These are phyloP conservation scores for Paracyclopina nana DNA, from an alignment of 1,140 invertebrate genomes.

Conservation along the genomic window DNA sequence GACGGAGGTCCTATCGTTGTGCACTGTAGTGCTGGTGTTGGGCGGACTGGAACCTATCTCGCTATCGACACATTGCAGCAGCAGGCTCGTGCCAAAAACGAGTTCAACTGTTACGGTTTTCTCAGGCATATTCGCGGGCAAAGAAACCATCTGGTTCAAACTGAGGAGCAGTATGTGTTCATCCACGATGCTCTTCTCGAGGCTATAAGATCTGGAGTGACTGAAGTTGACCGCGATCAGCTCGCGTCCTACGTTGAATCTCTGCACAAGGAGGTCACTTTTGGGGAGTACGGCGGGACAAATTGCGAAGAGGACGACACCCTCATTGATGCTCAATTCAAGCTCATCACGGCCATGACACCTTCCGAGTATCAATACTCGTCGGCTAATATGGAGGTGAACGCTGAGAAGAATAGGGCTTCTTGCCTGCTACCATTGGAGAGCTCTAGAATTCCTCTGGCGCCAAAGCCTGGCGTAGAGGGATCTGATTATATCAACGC, in stretches of 20 bases:
- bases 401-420: slow-evolving; percentile 38
- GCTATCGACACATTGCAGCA: slow-evolving; percentile 27
- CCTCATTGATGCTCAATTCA: slow-evolving; percentile 48
- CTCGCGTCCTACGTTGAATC: slow-evolving; percentile 36
- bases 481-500: slow-evolving; percentile 79
- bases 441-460: slow-evolving; percentile 60
- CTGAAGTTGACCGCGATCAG: slow-evolving; percentile 7
- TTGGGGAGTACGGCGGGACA: slow-evolving; percentile 28
- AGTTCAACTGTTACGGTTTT: slow-evolving; percentile 27
- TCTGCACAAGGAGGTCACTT: slow-evolving; percentile 31
- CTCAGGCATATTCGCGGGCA: slow-evolving; percentile 26
- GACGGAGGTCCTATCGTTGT: slow-evolving; percentile 81
- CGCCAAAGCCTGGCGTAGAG: slow-evolving; percentile 75
- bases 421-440: slow-evolving; percentile 58
- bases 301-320: too few species aligned
- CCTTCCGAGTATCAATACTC: slow-evolving; percentile 8
- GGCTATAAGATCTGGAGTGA: slow-evolving; percentile 12
- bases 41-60: slow-evolving; percentile 28
- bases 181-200: slow-evolving; percentile 17
- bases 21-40: slow-evolving; percentile 44
- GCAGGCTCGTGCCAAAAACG: slow-evolving; percentile 22
- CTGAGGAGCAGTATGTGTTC: slow-evolving; percentile 25
- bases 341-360: slow-evolving; percentile 24
- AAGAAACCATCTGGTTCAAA: slow-evolving; percentile 34
- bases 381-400: neutral